phyloP scores from a whole-genome alignment of 2,888 invertebrate species.

The Macrophya annulata region DNA sequence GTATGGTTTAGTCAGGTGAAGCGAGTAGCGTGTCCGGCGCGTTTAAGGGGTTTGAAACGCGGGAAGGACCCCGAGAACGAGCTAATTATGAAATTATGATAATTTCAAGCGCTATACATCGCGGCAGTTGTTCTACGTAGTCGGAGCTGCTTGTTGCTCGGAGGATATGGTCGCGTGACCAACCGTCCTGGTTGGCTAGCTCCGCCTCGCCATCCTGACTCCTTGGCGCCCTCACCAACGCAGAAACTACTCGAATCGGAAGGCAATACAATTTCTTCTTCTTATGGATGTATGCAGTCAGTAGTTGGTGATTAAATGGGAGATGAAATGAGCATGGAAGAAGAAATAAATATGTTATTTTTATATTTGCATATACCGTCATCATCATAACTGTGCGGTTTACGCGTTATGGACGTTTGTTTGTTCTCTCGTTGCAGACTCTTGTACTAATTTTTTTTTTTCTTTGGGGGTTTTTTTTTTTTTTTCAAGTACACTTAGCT shows the following conservation, averaged over 20 bases:
- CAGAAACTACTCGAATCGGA: slow-evolving; percentile 31
- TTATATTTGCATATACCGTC: background rate
- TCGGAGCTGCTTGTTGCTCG: slow-evolving; percentile 50
- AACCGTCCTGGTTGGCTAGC: slow-evolving; percentile 71
- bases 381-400: background rate
- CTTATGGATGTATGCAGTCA: background rate
- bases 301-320: background rate
- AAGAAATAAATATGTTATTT: background rate
- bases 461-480: slow-evolving; percentile 24
- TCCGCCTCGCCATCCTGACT: slow-evolving; percentile 67
- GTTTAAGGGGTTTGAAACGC: slow-evolving; percentile 70
- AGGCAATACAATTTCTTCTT: slow-evolving; percentile 2
- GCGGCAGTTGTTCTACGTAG: slow-evolving; percentile 53
- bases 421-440: background rate
- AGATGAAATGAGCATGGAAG: slow-evolving; percentile 32
- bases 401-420: slow-evolving; percentile 18
- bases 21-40: slow-evolving; percentile 70
- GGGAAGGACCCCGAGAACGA: slow-evolving; percentile 73
- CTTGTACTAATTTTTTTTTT: background rate
- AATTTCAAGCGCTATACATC: slow-evolving; percentile 65
- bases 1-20: slow-evolving; percentile 68
- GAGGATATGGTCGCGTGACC: slow-evolving; percentile 75
- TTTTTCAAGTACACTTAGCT: background rate
- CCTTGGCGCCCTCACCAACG: slow-evolving; percentile 60
- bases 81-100: slow-evolving; percentile 78